Evolutionary conservation across 2,113 vertebrate genomes (phyloP).

Genomic region (Piliocolobus tephrosceles): DNA sequence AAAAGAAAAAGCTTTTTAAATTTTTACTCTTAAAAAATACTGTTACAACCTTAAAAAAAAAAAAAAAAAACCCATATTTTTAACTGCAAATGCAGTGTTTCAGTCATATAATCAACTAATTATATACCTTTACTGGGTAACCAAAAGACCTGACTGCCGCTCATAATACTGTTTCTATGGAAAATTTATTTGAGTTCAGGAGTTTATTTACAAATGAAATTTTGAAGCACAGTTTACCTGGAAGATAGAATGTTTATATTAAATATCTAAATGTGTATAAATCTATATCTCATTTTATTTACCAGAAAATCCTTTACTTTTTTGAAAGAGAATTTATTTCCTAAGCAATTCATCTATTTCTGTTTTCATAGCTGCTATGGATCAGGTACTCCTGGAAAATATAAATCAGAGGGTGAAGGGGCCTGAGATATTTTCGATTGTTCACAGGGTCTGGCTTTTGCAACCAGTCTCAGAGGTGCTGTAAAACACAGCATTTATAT

Average conservation of each 20-base stretch:
- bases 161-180: neutral
- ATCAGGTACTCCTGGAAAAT: neutral
- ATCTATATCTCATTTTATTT: neutral
- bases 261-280: neutral
- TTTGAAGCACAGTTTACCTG: slow-evolving; percentile 24
- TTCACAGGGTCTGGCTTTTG: neutral
- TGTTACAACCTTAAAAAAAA: neutral
- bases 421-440: neutral
- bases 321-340: slow-evolving; percentile 14
- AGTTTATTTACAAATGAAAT: slow-evolving; percentile 22
- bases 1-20: neutral
- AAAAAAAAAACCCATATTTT: neutral
- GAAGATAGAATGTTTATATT: neutral
- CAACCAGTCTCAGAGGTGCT: neutral
- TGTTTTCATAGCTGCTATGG: neutral
- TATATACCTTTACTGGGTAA: neutral
- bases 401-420: neutral
- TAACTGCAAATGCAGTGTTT: neutral
- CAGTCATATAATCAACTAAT: neutral
- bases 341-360: neutral
- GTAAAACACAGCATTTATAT: neutral
- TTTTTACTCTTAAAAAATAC: slow-evolving; percentile 27
- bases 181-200: slow-evolving; percentile 41
- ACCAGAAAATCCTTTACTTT: neutral
- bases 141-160: neutral